Percentiles rank a stretch among this genome's conserved stretches.
Evolutionary conservation across 2,888 invertebrate genomes (phyloP).

Genomic region (Scelioninae gen. 1): DNA sequence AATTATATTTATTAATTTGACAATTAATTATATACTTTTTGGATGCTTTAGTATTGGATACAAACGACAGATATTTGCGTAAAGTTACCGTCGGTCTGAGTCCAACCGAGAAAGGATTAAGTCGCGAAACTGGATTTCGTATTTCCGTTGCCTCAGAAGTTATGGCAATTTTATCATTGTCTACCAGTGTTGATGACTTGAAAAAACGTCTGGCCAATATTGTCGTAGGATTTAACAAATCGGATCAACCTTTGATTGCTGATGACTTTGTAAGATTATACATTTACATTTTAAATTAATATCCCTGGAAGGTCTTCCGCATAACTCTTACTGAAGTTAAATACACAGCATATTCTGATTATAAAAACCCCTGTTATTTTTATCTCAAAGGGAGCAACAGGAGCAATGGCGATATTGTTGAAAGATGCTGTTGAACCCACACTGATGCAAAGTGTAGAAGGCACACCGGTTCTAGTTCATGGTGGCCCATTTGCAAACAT

Average conservation of each 20-base stretch:
- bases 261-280: conserved; percentile 8
- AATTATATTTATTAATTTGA: neutral
- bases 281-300: too few species aligned
- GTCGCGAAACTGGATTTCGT: conserved; percentile 93
- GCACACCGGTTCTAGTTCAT: conserved; percentile 97
- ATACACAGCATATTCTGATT: neutral
- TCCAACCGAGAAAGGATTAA: conserved; percentile 94
- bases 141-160: conserved; percentile 99
- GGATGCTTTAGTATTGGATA: conserved; percentile 87
- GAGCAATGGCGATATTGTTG: conserved; percentile 95
- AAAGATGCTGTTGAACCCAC: conserved; percentile 98
- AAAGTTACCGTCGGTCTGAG: conserved; percentile 97
- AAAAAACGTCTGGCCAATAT: conserved; percentile 93
- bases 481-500: conserved; percentile 99
- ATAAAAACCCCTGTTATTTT: neutral
- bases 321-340: too few species aligned
- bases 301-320: too few species aligned
- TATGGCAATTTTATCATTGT: conserved; percentile 98
- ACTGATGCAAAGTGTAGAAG: conserved; percentile 98
- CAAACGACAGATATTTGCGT: conserved; percentile 97
- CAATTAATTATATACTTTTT: neutral
- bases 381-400: conserved; percentile 91
- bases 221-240: conserved; percentile 94
- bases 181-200: conserved; percentile 94
- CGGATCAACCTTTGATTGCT: conserved; percentile 90